Evolutionary conservation across 2,113 vertebrate species (phyloP), one percentile per base, ranked within the genome.

Genomic region (Menura novaehollandiae): DNA sequence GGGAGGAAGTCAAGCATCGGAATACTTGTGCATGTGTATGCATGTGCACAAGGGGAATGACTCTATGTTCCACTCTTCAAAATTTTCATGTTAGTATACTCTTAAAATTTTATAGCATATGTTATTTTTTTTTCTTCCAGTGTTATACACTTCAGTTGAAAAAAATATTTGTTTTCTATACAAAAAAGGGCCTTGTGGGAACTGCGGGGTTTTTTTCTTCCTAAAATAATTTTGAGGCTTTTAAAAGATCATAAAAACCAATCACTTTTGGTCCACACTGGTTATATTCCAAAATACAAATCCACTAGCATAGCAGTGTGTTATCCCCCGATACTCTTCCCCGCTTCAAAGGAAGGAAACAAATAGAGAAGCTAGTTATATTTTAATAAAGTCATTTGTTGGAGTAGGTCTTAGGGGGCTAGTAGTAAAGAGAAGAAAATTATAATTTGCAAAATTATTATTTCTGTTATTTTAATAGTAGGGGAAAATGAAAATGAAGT

Each of bases 401-500:
- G 69, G 39, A 92, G 56, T 58, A 81, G 51, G 30, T 90, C 67
- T 74, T 92, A 75, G 86, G 80, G 35, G 35, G 14, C 11, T 62
- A 44, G 71, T 72, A 32, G 17, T 59, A 72, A 93, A 77, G 24
- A 91, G 81, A 91, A 64, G 32, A 47, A 80, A 85, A 82, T 17
- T 7, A 39, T 52, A 63, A 95, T 92, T 81, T 91, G 15, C 1
- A 8, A 62, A 91, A 77, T 84, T 2, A 62, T 71, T 95, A 35
- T 87, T 88, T 75, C 56, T 75, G 18, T 71, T 91, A 69, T 82
- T 93, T 95, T 78, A 87, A 75, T 92, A 88, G 35, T 56, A 83
- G 39, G 16, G 56, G 15, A 8, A 85, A 91, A 90, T 83, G 58
- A 77, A 86, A 94, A 91, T 77, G 11, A 56, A 52, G 44, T 20